Evolutionary conservation across 2,113 vertebrate genomes (phyloP).

Genomic region (Myxocyprinus asiaticus): DNA sequence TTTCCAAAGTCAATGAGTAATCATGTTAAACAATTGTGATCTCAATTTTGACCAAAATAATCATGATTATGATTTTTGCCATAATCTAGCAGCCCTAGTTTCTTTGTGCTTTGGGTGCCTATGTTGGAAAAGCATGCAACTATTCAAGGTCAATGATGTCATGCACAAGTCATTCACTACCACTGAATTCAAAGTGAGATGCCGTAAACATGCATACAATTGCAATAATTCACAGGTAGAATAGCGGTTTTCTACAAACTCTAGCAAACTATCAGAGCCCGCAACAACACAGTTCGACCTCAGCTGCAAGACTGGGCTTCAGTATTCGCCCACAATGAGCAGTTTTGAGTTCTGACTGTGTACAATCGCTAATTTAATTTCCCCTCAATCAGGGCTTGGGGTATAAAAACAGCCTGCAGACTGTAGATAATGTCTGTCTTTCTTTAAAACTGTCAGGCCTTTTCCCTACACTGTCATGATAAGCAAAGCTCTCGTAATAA

Average conservation of each 20-base stretch:
- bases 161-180: slow-evolving; percentile 24
- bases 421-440: slow-evolving; percentile 16
- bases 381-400: neutral
- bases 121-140: slow-evolving; percentile 1
- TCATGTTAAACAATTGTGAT: too few species aligned
- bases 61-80: too few species aligned
- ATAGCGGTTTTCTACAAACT: neutral
- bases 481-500: neutral
- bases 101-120: neutral
- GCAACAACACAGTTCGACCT: too few species aligned
- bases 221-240: neutral
- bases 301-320: neutral
- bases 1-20: too few species aligned
- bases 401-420: slow-evolving; percentile 1
- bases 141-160: slow-evolving; percentile 43
- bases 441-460: slow-evolving; percentile 10
- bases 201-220: slow-evolving; percentile 34
- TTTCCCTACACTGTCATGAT: neutral
- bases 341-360: slow-evolving; percentile 1
- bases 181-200: neutral
- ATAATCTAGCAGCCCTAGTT: too few species aligned
- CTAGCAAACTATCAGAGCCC: neutral
- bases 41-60: too few species aligned
- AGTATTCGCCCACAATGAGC: neutral
- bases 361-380: slow-evolving; percentile 27